Evolutionary conservation across 2,113 vertebrate genomes (phyloP).

Genomic region (Heterochromis multidens): DNA sequence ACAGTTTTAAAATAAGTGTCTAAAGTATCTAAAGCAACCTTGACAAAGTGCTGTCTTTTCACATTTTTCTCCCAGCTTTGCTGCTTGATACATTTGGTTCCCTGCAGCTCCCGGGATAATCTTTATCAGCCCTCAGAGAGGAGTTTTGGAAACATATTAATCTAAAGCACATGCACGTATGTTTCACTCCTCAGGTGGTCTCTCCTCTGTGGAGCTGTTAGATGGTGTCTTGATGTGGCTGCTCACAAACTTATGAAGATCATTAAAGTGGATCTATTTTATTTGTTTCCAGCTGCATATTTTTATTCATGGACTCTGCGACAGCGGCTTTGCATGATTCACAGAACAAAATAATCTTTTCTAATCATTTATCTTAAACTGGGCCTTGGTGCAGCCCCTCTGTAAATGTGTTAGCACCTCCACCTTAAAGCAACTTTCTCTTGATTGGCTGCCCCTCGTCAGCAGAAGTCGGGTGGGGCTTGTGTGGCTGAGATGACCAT

Average conservation of each 20-base stretch:
- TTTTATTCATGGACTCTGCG: neutral
- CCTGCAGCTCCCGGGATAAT: neutral
- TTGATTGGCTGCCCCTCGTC: too few relatives aligned
- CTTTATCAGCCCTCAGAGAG: neutral
- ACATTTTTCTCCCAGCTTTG: neutral
- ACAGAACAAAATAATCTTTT: neutral
- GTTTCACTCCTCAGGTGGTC: too few relatives aligned
- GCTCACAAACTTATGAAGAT: fast-evolving
- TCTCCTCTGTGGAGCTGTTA: neutral
- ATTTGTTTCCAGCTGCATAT: neutral
- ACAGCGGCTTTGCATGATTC: too few relatives aligned
- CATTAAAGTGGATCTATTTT: neutral
- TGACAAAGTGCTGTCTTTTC: neutral
- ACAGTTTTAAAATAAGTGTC: neutral
- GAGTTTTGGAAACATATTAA: fast-evolving
- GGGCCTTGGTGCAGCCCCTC: too few relatives aligned
- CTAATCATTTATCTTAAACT: too few relatives aligned
- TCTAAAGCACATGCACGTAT: neutral
- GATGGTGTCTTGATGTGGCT: neutral
- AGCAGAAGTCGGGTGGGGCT: too few relatives aligned
- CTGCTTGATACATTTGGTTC: neutral
- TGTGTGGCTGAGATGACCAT: too few relatives aligned
- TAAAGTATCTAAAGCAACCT: neutral
- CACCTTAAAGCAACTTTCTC: too few relatives aligned
- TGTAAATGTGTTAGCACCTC: too few relatives aligned